Evolutionary conservation across 2,113 vertebrate species (phyloP).

Genomic region (Cebidichthys violaceus): DNA sequence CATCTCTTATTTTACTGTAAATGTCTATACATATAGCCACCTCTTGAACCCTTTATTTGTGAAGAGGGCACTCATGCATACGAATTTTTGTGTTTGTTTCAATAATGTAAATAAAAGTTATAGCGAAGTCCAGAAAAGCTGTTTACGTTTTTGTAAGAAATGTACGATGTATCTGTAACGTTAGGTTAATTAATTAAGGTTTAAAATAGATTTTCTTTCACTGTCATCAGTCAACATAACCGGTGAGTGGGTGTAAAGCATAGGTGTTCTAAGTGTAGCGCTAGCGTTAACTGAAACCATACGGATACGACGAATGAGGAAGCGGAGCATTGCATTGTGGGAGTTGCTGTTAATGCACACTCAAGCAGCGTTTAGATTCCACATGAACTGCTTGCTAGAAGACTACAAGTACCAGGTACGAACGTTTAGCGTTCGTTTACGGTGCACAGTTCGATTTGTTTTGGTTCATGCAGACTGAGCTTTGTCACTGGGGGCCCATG

Average conservation of each 20-base stretch:
- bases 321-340: slow-evolving; percentile 63
- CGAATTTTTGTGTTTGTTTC: slow-evolving; percentile 63
- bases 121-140: slow-evolving; percentile 43
- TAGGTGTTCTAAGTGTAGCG: neutral
- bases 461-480: slow-evolving; percentile 73
- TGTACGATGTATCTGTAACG: neutral
- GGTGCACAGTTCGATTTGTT: slow-evolving; percentile 78
- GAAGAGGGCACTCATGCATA: slow-evolving; percentile 58
- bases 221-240: neutral
- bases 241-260: neutral
- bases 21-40: slow-evolving; percentile 63
- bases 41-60: slow-evolving; percentile 55
- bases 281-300: neutral
- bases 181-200: neutral
- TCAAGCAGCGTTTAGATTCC: fast-evolving
- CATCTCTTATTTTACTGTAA: slow-evolving; percentile 64
- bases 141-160: slow-evolving; percentile 10
- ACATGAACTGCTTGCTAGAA: fast-evolving
- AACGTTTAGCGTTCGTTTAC: neutral
- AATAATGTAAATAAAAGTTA: slow-evolving; percentile 85
- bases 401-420: slow-evolving; percentile 75
- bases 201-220: neutral
- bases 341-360: slow-evolving; percentile 51
- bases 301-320: slow-evolving; percentile 31
- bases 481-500: slow-evolving; percentile 63